Percentiles rank a stretch among this genome's conserved stretches.
phyloP scores from a whole-genome alignment of 1,140 invertebrate species.

The Polypedilum pembai region DNA sequence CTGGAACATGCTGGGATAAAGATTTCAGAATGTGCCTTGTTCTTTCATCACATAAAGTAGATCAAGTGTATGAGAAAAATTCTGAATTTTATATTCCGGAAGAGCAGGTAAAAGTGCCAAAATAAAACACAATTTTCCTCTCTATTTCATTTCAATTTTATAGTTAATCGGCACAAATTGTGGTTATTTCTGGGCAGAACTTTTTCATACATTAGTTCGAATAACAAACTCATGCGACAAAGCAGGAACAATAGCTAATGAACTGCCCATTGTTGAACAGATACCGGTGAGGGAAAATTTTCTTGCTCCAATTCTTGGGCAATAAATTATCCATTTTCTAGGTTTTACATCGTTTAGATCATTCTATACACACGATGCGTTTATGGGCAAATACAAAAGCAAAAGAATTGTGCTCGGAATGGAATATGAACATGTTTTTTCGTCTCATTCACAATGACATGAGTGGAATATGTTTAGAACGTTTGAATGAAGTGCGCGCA shows the following conservation, averaged over 20 bases:
- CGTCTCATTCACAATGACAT: constrained; percentile 54
- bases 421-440: constrained; percentile 64
- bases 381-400: constrained; percentile 64
- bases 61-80: not conserved
- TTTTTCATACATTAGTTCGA: constrained; percentile 53
- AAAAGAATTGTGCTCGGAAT: constrained; percentile 59
- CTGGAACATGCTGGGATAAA: constrained; percentile 66
- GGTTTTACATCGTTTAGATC: constrained; percentile 45
- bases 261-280: constrained; percentile 68
- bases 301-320: not conserved
- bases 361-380: constrained; percentile 65
- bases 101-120: constrained; percentile 15
- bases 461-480: constrained; percentile 52
- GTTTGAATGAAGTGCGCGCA: constrained; percentile 54
- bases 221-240: constrained; percentile 61
- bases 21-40: constrained; percentile 48
- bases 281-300: constrained; percentile 51
- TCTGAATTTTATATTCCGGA: constrained; percentile 23
- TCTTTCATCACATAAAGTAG: not conserved
- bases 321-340: constrained; percentile 3
- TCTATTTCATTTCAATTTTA: not conserved
- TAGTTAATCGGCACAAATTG: constrained; percentile 38
- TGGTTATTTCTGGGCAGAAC: constrained; percentile 54
- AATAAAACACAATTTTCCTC: not conserved
- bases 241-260: constrained; percentile 44